Base-by-base conservation (phyloP, 2,888 invertebrate species). In the Lasioglossum vierecki region DNA sequence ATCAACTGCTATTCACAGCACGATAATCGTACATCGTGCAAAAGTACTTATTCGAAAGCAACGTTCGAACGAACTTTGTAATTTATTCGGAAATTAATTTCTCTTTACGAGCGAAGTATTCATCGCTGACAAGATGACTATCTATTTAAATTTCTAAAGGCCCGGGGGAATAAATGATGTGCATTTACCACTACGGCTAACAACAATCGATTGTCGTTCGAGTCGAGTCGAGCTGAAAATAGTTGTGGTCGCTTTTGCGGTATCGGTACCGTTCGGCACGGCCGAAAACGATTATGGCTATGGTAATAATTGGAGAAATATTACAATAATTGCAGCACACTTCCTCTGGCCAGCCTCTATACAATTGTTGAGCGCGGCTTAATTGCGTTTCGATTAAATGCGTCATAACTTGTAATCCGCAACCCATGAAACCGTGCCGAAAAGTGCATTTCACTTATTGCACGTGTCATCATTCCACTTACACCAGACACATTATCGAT, bases 211-310 rank as follows among this genome's bases (percentile, higher is more conserved):
- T 41, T 41, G 71, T 41, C 70, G 71, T 41, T 57, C 41, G 53
- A 70, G 35, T 41, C 26, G 18, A 26, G 41, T 41, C 26, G 18
- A 26, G 41, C 78, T 70, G 53, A 44, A 41, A 53, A 71, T 71
- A 71, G 70, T 41, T 78, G 78, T 26, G 78, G 78, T 71, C 53
- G 49, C 44, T 71, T 53, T 22, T 71, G 70, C 57, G 53, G 57
- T 39, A 46, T 35, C n/a, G 46, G 30, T 30, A 9, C 46, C 46
- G 39, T 46, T 35, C 13, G 35, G 5, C 15, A 49, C 39, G 66
- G 30, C 46, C 66, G 46, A 68, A 68, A 68, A 30, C 15, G 46
- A 46, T 71, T 57, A 71, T 41, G 22, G 53, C 18, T 41, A 39
- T 26, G 41, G 26, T 35, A 57, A 78, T 71, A 49, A 57, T 78